phyloP scores from a whole-genome alignment of 2,888 invertebrate genomes.

The Drosophila acutilabella region DNA sequence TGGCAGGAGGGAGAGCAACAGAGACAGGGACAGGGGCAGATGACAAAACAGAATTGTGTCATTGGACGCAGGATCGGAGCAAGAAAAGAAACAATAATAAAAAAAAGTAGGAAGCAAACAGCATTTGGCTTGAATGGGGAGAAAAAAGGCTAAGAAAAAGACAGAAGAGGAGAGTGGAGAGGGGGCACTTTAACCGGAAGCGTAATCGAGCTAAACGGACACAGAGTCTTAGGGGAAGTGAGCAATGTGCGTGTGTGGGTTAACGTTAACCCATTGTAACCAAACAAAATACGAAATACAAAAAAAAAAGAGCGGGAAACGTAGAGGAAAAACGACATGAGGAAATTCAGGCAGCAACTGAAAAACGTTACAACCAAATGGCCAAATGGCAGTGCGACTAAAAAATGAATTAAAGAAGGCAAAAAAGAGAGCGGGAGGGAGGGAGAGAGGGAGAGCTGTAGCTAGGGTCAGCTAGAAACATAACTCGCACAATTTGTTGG shows the following conservation, averaged over 20 bases:
- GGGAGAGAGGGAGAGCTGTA: slow-evolving; percentile 30
- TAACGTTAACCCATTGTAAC: slow-evolving; percentile 62
- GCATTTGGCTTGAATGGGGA: slow-evolving; percentile 25
- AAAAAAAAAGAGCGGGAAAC: slow-evolving; percentile 72
- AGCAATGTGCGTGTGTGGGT: slow-evolving; percentile 66
- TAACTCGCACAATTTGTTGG: not conserved
- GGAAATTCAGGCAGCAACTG: slow-evolving; percentile 64
- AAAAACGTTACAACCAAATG: slow-evolving; percentile 52
- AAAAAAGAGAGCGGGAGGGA: slow-evolving; percentile 32
- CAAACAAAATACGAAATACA: slow-evolving; percentile 23
- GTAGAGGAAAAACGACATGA: slow-evolving; percentile 72
- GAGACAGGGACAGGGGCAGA: slow-evolving; percentile 55
- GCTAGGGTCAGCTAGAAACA: slow-evolving; percentile 10
- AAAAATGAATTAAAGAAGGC: slow-evolving; percentile 10
- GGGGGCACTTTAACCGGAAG: slow-evolving; percentile 67
- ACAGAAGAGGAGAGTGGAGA: not conserved
- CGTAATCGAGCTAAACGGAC: slow-evolving; percentile 80
- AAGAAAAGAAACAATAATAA: slow-evolving; percentile 15
- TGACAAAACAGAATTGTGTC: slow-evolving; percentile 81
- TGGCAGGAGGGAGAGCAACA: slow-evolving; percentile 5
- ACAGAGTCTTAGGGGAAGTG: slow-evolving; percentile 68
- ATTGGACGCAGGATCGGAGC: slow-evolving; percentile 69
- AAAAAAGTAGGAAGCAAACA: slow-evolving; percentile 50
- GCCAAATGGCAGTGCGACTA: slow-evolving; percentile 53
- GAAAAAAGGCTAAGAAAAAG: slow-evolving; percentile 16